Evolutionary conservation across 2,797 vertebrate genomes (phyloP).

Genomic region (Emys orbicularis): DNA sequence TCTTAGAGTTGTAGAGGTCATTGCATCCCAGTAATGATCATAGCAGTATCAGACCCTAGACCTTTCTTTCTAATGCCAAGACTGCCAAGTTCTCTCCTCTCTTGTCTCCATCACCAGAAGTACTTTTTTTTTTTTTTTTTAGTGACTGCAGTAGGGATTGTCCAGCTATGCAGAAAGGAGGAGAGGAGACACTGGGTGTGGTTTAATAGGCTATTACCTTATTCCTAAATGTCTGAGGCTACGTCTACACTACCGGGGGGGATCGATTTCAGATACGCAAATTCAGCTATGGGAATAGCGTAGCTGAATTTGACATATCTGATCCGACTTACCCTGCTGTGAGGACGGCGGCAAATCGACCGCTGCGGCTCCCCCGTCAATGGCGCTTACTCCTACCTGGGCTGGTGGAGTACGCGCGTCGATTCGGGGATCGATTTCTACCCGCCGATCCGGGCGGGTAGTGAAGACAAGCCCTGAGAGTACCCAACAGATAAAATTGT

Average conservation of each 20-base stretch:
- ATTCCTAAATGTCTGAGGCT: neutral
- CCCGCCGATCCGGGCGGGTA: too few relatives aligned
- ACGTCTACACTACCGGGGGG: too few relatives aligned
- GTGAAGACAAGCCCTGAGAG: neutral
- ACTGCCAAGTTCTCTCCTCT: neutral
- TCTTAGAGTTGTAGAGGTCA: neutral
- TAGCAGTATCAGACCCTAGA: neutral
- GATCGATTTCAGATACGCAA: too few relatives aligned
- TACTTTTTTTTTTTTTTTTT: neutral
- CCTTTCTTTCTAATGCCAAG: slow-evolving; percentile 1
- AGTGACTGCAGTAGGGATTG: neutral
- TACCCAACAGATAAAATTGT: neutral
- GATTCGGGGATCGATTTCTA: too few relatives aligned
- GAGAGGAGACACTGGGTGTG: neutral
- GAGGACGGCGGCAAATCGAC: too few relatives aligned
- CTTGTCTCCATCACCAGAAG: slow-evolving; percentile 37
- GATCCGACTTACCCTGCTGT: too few relatives aligned
- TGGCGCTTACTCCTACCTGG: too few relatives aligned
- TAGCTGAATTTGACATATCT: too few relatives aligned
- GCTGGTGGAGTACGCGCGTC: too few relatives aligned
- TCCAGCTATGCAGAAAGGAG: neutral
- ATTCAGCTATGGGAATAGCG: too few relatives aligned
- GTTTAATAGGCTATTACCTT: neutral
- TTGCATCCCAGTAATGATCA: neutral
- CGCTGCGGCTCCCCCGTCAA: too few relatives aligned